Evolutionary conservation across 2,888 invertebrate genomes (phyloP), one percentile per base, ranked within the genome.

Genomic region (Apantesis nais): DNA sequence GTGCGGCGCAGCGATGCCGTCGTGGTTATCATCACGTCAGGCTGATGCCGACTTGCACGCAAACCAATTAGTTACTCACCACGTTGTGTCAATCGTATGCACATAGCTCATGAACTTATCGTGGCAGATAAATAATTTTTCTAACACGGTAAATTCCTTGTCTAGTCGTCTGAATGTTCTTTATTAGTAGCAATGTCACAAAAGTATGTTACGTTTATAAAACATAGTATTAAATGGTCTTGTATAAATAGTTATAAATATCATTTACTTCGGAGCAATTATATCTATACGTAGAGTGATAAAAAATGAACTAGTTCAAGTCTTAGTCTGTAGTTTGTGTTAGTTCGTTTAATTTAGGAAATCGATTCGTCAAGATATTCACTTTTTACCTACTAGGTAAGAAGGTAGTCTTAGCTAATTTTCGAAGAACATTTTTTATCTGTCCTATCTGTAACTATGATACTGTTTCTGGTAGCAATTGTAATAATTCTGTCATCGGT

Each of bases 31-130:
- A 84, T 85, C 83, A 81, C 85, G 83, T 81, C 83, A 78, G 68
- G 68, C 76, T 78, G 81, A 80, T 79, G 76, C 81, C 78, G 98
- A 97, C 73, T 97, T 81, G 97, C 98, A 83, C 95, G 99, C 86
- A 96, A 98, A 48, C 85, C 90, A 85, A 90, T 92, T 91, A 92
- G 85, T 87, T 85, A 80, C 79, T 69, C 74, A 73, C 81, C 78
- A 74, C 74, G 71, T 79, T 73, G 74, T 77, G 83, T 81, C 86
- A 83, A 83, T 88, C 85, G 85, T 77, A 74, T 67, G 73, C 60
- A 69, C 62, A 61, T 52, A 52, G 22, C 11, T 64, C 77, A 74
- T 71, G 68, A 76, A 78, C 71, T 73, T 73, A 73, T 76, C 73
- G 55, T 14, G 37, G 31, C 12, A 16, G n/a, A 14, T 14, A 55